Conservation (phyloP, 1,140 invertebrate species). For the Proctacanthus coquilletti region DNA sequence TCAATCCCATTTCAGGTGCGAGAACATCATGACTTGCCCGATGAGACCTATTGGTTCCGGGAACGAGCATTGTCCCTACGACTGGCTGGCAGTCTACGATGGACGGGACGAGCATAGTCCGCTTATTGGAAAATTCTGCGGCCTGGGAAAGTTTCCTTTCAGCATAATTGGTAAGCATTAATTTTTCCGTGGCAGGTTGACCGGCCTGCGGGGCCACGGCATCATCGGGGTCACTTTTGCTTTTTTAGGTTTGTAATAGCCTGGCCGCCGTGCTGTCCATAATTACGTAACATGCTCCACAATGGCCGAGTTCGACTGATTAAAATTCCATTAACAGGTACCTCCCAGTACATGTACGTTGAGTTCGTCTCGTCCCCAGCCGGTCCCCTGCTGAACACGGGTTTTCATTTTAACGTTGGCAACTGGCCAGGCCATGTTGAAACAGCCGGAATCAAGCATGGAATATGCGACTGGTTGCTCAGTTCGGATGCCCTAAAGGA, state of each 20-base stretch:
- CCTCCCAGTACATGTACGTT: slow-evolving; percentile 74
- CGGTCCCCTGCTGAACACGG: slow-evolving; percentile 73
- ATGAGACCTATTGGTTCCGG: slow-evolving; percentile 78
- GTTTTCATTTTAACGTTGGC: slow-evolving; percentile 85
- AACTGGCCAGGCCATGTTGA: slow-evolving; percentile 85
- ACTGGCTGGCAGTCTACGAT: slow-evolving; percentile 81
- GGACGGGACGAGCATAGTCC: slow-evolving; percentile 72
- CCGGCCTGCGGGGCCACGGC: too few relatives aligned
- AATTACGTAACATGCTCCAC: too few relatives aligned
- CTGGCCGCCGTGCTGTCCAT: too few relatives aligned
- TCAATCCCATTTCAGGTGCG: too few relatives aligned
- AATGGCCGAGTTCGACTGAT: too few relatives aligned
- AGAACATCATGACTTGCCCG: slow-evolving; percentile 88
- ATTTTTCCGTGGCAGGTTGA: too few relatives aligned
- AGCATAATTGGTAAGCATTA: slow-evolving; percentile 60
- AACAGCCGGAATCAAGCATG: slow-evolving; percentile 65
- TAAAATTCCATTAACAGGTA: slow-evolving; percentile 32
- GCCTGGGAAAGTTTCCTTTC: slow-evolving; percentile 85
- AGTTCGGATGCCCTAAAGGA: slow-evolving; percentile 61
- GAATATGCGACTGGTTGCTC: slow-evolving; percentile 72
- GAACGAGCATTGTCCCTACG: slow-evolving; percentile 74
- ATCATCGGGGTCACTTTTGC: too few relatives aligned
- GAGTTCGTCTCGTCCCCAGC: slow-evolving; percentile 83
- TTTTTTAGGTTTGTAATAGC: too few relatives aligned
- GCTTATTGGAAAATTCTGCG: slow-evolving; percentile 81